Evolutionary conservation across 2,888 invertebrate genomes (phyloP).

Genomic region (Cheilosia vernalis): DNA sequence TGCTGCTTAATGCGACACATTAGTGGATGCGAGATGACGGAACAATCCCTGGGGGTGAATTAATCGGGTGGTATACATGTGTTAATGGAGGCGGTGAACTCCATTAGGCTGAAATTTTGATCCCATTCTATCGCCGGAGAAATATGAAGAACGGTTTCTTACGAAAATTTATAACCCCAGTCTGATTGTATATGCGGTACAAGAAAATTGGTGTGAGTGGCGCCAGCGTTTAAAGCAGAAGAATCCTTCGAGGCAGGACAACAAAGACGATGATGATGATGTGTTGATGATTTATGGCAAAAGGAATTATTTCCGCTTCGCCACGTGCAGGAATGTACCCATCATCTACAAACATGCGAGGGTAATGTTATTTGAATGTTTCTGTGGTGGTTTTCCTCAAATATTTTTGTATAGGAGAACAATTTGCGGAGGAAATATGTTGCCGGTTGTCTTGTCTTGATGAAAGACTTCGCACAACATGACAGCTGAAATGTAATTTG

Average conservation of each 20-base stretch:
- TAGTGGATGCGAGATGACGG: constrained; percentile 52
- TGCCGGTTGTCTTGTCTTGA: constrained; percentile 23
- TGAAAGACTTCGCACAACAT: background rate
- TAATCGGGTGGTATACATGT: constrained; percentile 58
- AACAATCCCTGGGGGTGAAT: constrained; percentile 70
- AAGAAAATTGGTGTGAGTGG: background rate
- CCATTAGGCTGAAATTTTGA: constrained; percentile 69
- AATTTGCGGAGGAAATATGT: constrained; percentile 16
- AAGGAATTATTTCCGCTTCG: constrained; percentile 59
- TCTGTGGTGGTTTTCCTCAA: constrained; percentile 4
- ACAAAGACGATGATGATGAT: constrained; percentile 50
- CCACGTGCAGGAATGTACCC: constrained; percentile 32
- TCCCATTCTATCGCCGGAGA: constrained; percentile 36
- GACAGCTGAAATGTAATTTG: constrained; percentile 4
- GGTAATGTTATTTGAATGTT: constrained; percentile 29
- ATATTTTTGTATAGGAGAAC: background rate
- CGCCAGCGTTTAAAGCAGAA: background rate
- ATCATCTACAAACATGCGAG: constrained; percentile 1
- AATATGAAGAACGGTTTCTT: constrained; percentile 42
- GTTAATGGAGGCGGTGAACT: constrained; percentile 67
- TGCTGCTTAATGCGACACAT: constrained; percentile 61
- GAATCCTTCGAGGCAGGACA: constrained; percentile 24
- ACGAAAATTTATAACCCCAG: constrained; percentile 56
- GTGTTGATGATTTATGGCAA: constrained; percentile 69
- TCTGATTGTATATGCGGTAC: constrained; percentile 10